Percentiles rank a stretch among this genome's conserved stretches.
phyloP scores from a whole-genome alignment of 2,113 vertebrate species.

The Noturus placidus region DNA sequence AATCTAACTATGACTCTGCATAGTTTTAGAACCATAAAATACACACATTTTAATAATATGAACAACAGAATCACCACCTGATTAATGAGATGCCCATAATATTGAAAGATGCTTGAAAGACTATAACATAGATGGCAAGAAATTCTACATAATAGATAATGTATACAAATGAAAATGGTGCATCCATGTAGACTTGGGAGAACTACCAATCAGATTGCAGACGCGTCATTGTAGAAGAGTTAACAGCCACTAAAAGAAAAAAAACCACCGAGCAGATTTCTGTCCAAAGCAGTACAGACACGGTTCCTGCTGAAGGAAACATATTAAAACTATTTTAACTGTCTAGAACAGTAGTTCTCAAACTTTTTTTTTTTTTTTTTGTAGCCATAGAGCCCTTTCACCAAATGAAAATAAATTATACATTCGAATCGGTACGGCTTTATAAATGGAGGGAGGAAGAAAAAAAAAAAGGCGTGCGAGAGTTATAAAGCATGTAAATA shows the following conservation, averaged over 20 bases:
- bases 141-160: not conserved
- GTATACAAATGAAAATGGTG: not conserved
- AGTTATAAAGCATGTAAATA: not conserved
- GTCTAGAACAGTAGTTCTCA: too few species aligned
- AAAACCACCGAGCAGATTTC: not conserved
- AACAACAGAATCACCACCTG: not conserved
- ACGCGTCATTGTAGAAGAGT: not conserved
- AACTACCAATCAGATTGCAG: not conserved
- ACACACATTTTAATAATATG: too few species aligned
- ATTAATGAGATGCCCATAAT: not conserved
- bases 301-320: not conserved
- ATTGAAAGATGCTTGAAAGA: not conserved
- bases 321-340: not conserved
- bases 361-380: not conserved
- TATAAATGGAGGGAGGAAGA: too few species aligned
- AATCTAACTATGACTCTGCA: not conserved
- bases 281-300: not conserved
- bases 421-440: not conserved
- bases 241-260: not conserved
- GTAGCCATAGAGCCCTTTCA: not conserved
- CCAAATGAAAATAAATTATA: not conserved
- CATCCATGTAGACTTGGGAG: not conserved
- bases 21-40: not conserved
- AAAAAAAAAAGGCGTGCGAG: not conserved
- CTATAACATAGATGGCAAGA: not conserved